phyloP scores from a whole-genome alignment of 1,140 invertebrate species.

The Glomeris maerens region DNA sequence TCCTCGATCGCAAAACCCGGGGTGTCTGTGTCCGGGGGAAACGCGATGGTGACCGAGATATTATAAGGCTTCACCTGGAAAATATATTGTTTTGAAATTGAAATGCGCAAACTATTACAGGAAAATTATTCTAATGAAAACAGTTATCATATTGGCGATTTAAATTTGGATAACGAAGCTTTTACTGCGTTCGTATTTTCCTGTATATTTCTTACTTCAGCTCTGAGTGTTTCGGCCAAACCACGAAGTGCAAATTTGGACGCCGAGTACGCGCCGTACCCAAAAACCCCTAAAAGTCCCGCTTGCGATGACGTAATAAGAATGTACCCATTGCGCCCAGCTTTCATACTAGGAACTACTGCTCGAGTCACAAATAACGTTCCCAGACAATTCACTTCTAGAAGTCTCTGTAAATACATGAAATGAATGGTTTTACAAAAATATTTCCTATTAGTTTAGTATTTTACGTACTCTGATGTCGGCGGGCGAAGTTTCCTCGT shows the following conservation, averaged over 20 bases:
- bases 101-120: neutral
- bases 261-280: slow-evolving; percentile 76
- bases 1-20: slow-evolving; percentile 83
- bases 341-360: slow-evolving; percentile 38
- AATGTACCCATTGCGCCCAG: slow-evolving; percentile 47
- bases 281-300: slow-evolving; percentile 77
- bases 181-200: too few species aligned
- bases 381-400: slow-evolving; percentile 42
- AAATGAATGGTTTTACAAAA: slow-evolving; percentile 7
- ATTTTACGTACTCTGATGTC: slow-evolving; percentile 44
- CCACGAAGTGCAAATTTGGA: slow-evolving; percentile 91
- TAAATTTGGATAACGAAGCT: neutral
- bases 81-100: neutral
- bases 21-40: slow-evolving; percentile 95
- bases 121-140: neutral
- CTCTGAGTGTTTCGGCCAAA: slow-evolving; percentile 78
- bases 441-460: slow-evolving; percentile 6
- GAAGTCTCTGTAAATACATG: slow-evolving; percentile 32
- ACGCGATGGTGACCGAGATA: slow-evolving; percentile 67
- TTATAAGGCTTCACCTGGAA: slow-evolving; percentile 53
- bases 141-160: neutral
- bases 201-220: slow-evolving; percentile 52
- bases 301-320: slow-evolving; percentile 81
- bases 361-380: slow-evolving; percentile 38
- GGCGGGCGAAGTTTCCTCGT: slow-evolving; percentile 60